These are phyloP conservation scores for Megaceryle torquata DNA, from an alignment of 2,113 vertebrate species.

Conservation along the genomic window DNA sequence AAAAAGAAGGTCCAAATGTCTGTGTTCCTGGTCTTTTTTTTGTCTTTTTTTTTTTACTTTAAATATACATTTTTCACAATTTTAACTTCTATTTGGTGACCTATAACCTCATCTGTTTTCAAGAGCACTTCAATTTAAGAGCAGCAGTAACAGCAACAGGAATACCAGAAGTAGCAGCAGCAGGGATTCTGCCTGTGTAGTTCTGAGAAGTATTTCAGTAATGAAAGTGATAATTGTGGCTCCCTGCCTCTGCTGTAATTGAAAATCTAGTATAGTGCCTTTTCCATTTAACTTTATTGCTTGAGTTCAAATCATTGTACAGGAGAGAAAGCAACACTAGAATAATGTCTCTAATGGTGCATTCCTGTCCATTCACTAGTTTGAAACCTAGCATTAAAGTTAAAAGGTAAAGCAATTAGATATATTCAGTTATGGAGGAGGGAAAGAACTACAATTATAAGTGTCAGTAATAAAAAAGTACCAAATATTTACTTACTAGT, in stretches of 20 bases:
- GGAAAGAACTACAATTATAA: slow-evolving; percentile 50
- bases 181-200: slow-evolving; percentile 48
- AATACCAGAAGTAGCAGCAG: slow-evolving; percentile 50
- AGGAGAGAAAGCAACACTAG: slow-evolving; percentile 40
- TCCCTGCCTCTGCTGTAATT: slow-evolving; percentile 76
- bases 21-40: neutral
- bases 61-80: neutral
- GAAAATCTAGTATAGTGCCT: slow-evolving; percentile 68
- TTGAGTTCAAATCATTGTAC: slow-evolving; percentile 64
- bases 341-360: slow-evolving; percentile 53
- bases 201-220: slow-evolving; percentile 58
- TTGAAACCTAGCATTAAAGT: slow-evolving; percentile 65
- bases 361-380: slow-evolving; percentile 51
- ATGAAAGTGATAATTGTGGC: slow-evolving; percentile 74
- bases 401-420: slow-evolving; percentile 62
- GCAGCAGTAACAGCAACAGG: slow-evolving; percentile 24
- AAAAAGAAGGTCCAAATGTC: neutral
- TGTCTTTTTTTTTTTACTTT: slow-evolving; percentile 3
- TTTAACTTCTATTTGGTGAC: slow-evolving; percentile 36
- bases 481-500: slow-evolving; percentile 46
- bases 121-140: slow-evolving; percentile 58
- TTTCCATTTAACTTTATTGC: slow-evolving; percentile 78
- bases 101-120: slow-evolving; percentile 63
- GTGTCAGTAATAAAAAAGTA: slow-evolving; percentile 32
- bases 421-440: slow-evolving; percentile 52